These are phyloP conservation scores for Psix sp. DNA, from an alignment of 1,140 invertebrate species.

Conservation along the genomic window DNA sequence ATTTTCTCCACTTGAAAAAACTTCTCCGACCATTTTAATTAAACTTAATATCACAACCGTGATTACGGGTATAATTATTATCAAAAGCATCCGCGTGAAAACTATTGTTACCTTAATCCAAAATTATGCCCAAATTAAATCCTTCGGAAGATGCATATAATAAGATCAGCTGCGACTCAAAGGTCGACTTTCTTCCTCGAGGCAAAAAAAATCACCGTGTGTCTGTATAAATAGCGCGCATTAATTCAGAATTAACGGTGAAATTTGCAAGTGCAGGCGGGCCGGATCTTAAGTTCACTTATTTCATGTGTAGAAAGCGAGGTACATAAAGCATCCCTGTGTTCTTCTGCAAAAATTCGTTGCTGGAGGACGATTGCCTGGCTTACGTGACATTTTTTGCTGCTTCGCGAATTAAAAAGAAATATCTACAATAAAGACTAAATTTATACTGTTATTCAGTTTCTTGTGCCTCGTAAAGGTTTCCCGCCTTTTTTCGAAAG, in stretches of 20 bases:
- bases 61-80: no score
- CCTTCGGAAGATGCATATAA: conserved; percentile 15
- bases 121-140: conserved; percentile 37
- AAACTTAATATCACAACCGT: no score
- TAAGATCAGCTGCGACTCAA: conserved; percentile 20
- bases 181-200: conserved; percentile 18
- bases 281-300: conserved; percentile 21
- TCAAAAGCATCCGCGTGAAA: no score
- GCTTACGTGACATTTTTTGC: neutral
- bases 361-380: conserved; percentile 4
- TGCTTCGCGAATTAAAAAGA: no score
- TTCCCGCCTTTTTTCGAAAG: no score
- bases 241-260: conserved; percentile 52
- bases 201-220: conserved; percentile 18
- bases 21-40: no score
- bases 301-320: conserved; percentile 32
- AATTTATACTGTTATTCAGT: no score
- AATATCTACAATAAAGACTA: no score
- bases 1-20: no score
- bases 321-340: conserved; percentile 24
- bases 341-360: conserved; percentile 16
- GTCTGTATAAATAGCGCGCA: conserved; percentile 39
- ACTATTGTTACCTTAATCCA: conserved; percentile 11
- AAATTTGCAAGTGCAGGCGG: conserved; percentile 28
- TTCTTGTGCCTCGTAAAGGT: no score